Evolutionary conservation across 2,888 invertebrate species (phyloP).

Genomic region (Napeogenes sylphis): DNA sequence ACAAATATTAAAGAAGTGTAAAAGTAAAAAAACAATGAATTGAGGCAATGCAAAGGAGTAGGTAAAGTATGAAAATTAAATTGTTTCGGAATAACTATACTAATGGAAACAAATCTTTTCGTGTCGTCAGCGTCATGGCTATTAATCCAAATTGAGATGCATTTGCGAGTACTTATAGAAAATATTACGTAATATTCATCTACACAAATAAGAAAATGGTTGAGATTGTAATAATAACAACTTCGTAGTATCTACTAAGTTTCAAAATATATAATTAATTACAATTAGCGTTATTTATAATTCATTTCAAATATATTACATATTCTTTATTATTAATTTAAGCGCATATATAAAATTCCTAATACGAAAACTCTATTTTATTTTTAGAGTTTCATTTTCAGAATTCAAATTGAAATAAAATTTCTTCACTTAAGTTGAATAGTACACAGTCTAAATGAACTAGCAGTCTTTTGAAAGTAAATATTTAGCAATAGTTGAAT

Average conservation of each 20-base stretch:
- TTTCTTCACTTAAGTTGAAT: conserved; percentile 2
- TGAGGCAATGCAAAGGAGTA: too few relatives aligned
- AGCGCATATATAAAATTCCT: too few relatives aligned
- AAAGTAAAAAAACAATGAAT: too few relatives aligned
- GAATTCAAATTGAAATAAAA: neutral
- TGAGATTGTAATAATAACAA: too few relatives aligned
- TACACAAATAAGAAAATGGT: conserved; percentile 36
- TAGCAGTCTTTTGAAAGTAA: neutral
- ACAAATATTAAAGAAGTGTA: too few relatives aligned
- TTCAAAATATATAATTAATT: too few relatives aligned
- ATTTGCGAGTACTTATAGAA: conserved; percentile 20
- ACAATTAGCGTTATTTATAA: too few relatives aligned
- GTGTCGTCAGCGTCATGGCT: conserved; percentile 16
- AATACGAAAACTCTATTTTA: too few relatives aligned
- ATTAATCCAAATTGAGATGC: conserved; percentile 21
- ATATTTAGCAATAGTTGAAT: neutral
- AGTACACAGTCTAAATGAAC: neutral
- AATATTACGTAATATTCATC: conserved; percentile 12
- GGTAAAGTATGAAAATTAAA: too few relatives aligned
- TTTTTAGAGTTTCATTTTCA: neutral
- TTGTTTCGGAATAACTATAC: neutral
- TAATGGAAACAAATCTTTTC: conserved; percentile 15
- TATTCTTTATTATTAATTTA: too few relatives aligned
- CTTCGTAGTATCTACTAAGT: too few relatives aligned
- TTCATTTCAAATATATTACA: too few relatives aligned